Evolutionary conservation across 2,113 vertebrate genomes (phyloP).

Genomic region (Centrocercus urophasianus): DNA sequence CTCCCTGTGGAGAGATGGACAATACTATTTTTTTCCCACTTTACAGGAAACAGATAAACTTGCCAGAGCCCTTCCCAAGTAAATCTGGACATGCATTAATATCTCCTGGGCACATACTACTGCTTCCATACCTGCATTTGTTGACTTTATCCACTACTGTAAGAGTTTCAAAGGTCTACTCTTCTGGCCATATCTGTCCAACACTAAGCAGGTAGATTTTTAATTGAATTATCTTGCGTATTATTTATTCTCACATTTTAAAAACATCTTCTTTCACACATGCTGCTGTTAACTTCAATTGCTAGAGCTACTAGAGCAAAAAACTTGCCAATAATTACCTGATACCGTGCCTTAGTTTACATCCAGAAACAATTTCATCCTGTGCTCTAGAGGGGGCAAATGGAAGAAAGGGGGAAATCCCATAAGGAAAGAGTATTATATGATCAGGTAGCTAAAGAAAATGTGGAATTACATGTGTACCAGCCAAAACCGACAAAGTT

Average conservation of each 20-base stretch:
- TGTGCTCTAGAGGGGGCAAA: neutral
- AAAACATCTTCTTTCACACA: neutral
- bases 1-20: neutral
- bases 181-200: fast-evolving
- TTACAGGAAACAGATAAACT: neutral
- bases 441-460: neutral
- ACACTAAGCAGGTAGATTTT: neutral
- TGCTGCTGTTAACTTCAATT: neutral
- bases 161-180: neutral
- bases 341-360: neutral
- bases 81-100: neutral
- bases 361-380: neutral
- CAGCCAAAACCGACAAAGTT: neutral
- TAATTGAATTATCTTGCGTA: neutral
- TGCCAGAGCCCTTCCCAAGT: neutral
- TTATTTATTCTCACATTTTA: neutral
- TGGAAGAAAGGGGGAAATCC: neutral
- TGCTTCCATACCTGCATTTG: neutral
- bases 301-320: neutral
- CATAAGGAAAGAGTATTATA: neutral
- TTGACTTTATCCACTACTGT: neutral
- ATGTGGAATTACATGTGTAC: neutral
- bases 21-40: neutral
- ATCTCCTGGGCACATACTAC: neutral
- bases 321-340: neutral